Evolutionary conservation across 1,140 invertebrate genomes (phyloP).

Genomic region (Listronotus oregonensis): DNA sequence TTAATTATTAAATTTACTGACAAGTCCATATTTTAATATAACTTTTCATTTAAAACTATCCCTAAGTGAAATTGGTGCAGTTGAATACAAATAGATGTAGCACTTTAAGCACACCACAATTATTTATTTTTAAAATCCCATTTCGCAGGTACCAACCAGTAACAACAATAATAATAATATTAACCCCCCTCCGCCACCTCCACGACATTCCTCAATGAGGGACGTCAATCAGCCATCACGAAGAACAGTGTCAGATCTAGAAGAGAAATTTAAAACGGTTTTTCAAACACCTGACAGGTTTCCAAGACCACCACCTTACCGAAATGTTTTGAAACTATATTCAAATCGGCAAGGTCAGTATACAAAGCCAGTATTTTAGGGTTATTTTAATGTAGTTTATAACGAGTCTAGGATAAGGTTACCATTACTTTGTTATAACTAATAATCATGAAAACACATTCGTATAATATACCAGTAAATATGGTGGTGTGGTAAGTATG

Average conservation of each 20-base stretch:
- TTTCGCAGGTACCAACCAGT: constrained; percentile 36
- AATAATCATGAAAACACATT: no score
- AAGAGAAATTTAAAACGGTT: constrained; percentile 44
- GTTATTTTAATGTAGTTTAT: not conserved
- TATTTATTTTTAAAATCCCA: not conserved
- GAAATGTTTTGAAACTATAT: constrained; percentile 50
- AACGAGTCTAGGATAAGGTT: no score
- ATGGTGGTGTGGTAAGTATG: no score
- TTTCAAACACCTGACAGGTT: constrained; percentile 46
- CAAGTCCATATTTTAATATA: no score
- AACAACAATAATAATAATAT: constrained; percentile 21
- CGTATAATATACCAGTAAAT: no score
- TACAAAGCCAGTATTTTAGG: constrained; percentile 15
- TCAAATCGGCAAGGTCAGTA: constrained; percentile 50
- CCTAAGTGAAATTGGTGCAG: no score
- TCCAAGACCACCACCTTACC: constrained; percentile 48
- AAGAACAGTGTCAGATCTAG: constrained; percentile 39
- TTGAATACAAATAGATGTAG: no score
- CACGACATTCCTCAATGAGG: constrained; percentile 50
- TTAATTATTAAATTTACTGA: no score
- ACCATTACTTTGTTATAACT: no score
- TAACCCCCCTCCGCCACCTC: constrained; percentile 50
- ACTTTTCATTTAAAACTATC: no score
- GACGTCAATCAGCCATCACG: constrained; percentile 29
- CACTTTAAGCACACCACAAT: no score